Conservation (phyloP, 1,140 invertebrate species). For the Manduca sexta region DNA sequence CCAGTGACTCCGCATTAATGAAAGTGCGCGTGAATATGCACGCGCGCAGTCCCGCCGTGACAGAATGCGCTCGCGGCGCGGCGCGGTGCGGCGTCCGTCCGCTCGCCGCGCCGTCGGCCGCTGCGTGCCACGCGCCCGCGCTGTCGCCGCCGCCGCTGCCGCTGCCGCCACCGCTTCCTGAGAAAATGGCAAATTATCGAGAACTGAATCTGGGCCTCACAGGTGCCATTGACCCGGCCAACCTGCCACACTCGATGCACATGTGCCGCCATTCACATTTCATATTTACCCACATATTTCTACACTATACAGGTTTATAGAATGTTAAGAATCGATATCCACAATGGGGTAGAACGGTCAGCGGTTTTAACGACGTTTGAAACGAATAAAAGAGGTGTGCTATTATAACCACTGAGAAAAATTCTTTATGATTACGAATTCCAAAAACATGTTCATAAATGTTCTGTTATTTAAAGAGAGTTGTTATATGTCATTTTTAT, state of each 20-base stretch:
- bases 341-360: constrained; percentile 25
- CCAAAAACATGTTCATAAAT: too few species aligned
- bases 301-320: constrained; percentile 32
- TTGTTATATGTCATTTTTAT: too few species aligned
- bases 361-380: constrained; percentile 16
- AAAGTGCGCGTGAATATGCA: constrained; percentile 55
- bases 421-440: too few species aligned
- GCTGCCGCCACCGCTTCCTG: constrained; percentile 47
- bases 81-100: constrained; percentile 25
- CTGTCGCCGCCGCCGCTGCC: neutral
- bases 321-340: constrained; percentile 26
- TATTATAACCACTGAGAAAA: too few species aligned
- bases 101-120: constrained; percentile 23
- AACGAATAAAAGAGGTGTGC: too few species aligned
- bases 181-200: constrained; percentile 70
- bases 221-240: constrained; percentile 57
- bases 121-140: constrained; percentile 30
- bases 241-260: constrained; percentile 37
- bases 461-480: too few species aligned
- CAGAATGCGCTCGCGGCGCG: constrained; percentile 54
- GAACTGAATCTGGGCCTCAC: constrained; percentile 60
- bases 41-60: constrained; percentile 54
- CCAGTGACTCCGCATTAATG: constrained; percentile 54
- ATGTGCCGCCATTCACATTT: constrained; percentile 48
- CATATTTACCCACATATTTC: constrained; percentile 38